phyloP scores from a whole-genome alignment of 2,797 vertebrate species.

The Eptatretus atami region DNA sequence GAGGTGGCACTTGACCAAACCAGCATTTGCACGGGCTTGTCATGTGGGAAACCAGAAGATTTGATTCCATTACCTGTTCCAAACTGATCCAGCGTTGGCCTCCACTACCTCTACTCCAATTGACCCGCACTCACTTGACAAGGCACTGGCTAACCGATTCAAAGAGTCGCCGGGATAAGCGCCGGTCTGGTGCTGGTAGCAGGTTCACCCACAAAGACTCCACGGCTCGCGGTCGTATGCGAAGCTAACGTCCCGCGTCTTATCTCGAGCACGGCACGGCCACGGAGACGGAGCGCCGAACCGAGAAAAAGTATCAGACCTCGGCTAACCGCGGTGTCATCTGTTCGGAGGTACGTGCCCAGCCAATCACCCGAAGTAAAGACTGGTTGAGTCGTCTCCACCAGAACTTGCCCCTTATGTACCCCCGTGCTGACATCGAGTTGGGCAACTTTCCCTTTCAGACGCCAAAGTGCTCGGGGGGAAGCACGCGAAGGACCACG shows the following conservation, averaged over 20 bases:
- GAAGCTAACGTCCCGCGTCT: slow-evolving; percentile 47
- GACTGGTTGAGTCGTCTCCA: not conserved
- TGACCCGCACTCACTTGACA: not conserved
- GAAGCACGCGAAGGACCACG: not conserved
- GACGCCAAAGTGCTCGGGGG: slow-evolving; percentile 15
- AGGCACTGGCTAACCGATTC: not conserved
- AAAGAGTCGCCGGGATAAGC: slow-evolving; percentile 15
- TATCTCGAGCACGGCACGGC: slow-evolving; percentile 15
- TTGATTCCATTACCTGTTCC: slow-evolving; percentile 48
- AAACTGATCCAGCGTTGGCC: slow-evolving; percentile 48
- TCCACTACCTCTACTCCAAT: slow-evolving; percentile 14
- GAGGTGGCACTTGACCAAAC: slow-evolving; percentile 32
- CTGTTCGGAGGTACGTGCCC: no score
- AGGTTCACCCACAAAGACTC: slow-evolving; percentile 12
- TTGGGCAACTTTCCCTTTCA: slow-evolving; percentile 14
- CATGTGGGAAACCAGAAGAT: slow-evolving; percentile 66
- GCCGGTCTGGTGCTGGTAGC: slow-evolving; percentile 13
- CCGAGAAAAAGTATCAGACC: slow-evolving; percentile 28
- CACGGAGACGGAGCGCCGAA: slow-evolving; percentile 14
- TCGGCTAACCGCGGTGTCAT: slow-evolving; percentile 13
- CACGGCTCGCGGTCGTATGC: slow-evolving; percentile 9
- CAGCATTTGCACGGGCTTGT: slow-evolving; percentile 34
- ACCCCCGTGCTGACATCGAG: slow-evolving; percentile 35
- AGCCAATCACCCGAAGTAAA: no score
- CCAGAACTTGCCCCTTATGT: slow-evolving; percentile 35